Base-by-base conservation (phyloP, 1,140 invertebrate genomes). In the Drosophila simulans region DNA sequence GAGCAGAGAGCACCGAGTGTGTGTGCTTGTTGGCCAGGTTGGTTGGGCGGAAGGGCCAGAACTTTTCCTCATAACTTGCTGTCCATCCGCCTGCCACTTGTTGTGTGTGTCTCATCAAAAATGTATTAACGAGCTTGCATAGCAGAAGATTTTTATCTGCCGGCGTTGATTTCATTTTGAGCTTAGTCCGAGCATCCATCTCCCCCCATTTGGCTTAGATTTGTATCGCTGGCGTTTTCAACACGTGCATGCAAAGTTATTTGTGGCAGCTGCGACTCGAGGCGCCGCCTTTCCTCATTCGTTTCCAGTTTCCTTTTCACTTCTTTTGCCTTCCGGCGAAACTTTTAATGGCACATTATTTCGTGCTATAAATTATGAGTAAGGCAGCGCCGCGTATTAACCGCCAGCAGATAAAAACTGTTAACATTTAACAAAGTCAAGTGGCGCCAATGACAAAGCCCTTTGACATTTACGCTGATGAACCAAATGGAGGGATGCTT, bases 121-220 rank as follows among this genome's bases (percentile, higher is more conserved):
- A 89, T 89, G 84, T 89, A 89, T 89, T 89, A 89, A 89, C 84
- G 84, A 89, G 84, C 85, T 89, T 80, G 85, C 84, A 89, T 89
- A 72, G 84, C 84, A 90, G 72, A 80, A 88, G 84, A 89, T 89
- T 89, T 77, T 80, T 89, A 89, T 89, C 84, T 89, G 68, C 84
- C 85, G 72, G 85, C 84, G 84, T 84, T 89, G 84, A 86, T 86
- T 88, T 86, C 83, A 86, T 86, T 86, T 86, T 86, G 79, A 78
- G 82, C 83, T 62, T 43, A 42, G 51, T 42, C 46, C 74, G 5
- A 39, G 13, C 37, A 39, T 13, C 49, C 64, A 78, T 17, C 59
- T 31, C 25, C 17, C 37, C 25, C 17, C 37, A 74, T 82, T 76
- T 80, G 71, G 62, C 76, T 86, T 89, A 86, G 83, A 86, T 86